These are phyloP conservation scores for Villa cingulata DNA, from an alignment of 2,888 invertebrate species.

Conservation along the genomic window DNA sequence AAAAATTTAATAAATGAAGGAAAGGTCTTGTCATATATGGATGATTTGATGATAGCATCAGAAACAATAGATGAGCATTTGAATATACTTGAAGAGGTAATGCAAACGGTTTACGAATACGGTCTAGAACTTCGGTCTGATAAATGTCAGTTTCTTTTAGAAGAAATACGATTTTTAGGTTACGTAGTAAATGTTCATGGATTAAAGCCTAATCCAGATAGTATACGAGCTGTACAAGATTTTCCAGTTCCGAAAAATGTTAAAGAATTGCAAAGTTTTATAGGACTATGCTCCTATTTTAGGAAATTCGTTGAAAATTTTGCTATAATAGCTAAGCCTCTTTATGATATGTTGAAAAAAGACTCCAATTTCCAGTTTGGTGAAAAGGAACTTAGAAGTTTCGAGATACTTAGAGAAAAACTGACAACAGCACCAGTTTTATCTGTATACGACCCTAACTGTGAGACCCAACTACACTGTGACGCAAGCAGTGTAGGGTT, in stretches of 20 bases:
- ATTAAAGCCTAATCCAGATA: not conserved
- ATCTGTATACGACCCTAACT: conserved; percentile 18
- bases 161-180: not conserved
- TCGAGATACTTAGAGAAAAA: conserved; percentile 8
- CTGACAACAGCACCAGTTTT: conserved; percentile 17
- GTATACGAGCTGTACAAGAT: not conserved
- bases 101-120: not conserved
- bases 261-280: not conserved
- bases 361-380: conserved; percentile 9
- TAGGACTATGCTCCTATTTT: not conserved
- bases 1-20: conserved; percentile 4
- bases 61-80: conserved; percentile 13
- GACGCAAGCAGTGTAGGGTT: conserved; percentile 20
- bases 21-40: conserved; percentile 14
- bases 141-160: not conserved
- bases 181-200: not conserved
- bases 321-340: not conserved
- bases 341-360: conserved; percentile 6
- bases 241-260: not conserved
- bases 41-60: conserved; percentile 15
- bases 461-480: conserved; percentile 21
- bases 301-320: not conserved
- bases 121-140: not conserved
- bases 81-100: not conserved
- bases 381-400: conserved; percentile 4